Evolutionary conservation across 1,140 invertebrate genomes (phyloP).

Genomic region (Heliothis subflexa): DNA sequence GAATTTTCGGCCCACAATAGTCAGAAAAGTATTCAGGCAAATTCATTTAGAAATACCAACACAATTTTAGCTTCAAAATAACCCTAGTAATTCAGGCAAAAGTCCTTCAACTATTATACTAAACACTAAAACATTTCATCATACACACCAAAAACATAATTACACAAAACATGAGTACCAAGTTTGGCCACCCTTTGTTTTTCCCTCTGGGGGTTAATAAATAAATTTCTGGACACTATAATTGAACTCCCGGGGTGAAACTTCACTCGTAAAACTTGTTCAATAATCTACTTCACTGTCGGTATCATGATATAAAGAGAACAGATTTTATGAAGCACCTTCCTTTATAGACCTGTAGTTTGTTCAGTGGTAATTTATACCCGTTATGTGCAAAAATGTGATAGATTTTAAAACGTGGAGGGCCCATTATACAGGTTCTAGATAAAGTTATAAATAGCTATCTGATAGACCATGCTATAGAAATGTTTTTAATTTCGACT

Average conservation of each 20-base stretch:
- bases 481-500: too few species aligned
- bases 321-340: slow-evolving; percentile 16
- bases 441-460: too few species aligned
- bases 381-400: too few species aligned
- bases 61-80: too few species aligned
- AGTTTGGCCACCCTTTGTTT: slow-evolving; percentile 13
- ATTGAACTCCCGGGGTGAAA: slow-evolving; percentile 34
- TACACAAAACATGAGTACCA: background rate
- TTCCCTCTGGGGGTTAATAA: slow-evolving; percentile 25
- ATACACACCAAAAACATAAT: background rate
- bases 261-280: slow-evolving; percentile 31
- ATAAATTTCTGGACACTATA: slow-evolving; percentile 35
- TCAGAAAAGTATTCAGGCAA: too few species aligned
- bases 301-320: slow-evolving; percentile 18
- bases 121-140: too few species aligned
- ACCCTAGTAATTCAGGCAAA: too few species aligned
- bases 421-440: background rate
- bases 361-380: background rate
- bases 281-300: slow-evolving; percentile 21
- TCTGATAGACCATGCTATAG: too few species aligned
- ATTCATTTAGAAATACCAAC: too few species aligned
- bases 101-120: too few species aligned
- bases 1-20: too few species aligned
- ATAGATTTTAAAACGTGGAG: background rate
- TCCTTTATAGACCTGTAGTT: background rate